phyloP scores from a whole-genome alignment of 2,888 invertebrate species.

The Cataglyphis livida region DNA sequence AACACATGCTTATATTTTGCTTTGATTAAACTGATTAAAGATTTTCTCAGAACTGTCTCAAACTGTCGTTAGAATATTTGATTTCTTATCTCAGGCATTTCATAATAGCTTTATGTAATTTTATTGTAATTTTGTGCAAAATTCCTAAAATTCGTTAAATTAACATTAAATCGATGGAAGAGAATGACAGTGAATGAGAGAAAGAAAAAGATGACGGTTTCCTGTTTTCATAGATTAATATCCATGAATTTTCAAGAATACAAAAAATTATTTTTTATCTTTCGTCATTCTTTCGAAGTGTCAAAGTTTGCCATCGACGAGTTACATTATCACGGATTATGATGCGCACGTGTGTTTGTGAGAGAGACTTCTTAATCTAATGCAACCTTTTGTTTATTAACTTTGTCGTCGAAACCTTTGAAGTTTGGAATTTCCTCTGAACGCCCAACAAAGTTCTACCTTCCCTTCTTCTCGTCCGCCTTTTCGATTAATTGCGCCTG shows the following conservation, averaged over 20 bases:
- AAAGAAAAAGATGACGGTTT: background rate
- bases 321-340: background rate
- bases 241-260: background rate
- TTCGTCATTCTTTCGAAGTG: background rate
- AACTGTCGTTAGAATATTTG: background rate
- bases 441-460: background rate
- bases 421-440: slow-evolving; percentile 24
- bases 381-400: slow-evolving; percentile 4
- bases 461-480: too few species aligned
- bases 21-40: background rate
- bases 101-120: background rate
- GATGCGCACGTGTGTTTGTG: background rate
- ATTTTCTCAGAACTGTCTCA: background rate
- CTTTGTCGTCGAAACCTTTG: slow-evolving; percentile 19
- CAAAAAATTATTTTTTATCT: background rate
- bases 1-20: background rate
- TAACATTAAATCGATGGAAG: background rate
- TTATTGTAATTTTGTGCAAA: background rate
- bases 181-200: background rate
- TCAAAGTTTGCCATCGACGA: slow-evolving; percentile 14
- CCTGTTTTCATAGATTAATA: background rate
- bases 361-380: slow-evolving; percentile 18
- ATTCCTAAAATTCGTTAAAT: background rate
- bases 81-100: background rate
- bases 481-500: slow-evolving; percentile 14